Conservation (phyloP, 2,113 vertebrate genomes). For the Aspiorhynchus laticeps region DNA sequence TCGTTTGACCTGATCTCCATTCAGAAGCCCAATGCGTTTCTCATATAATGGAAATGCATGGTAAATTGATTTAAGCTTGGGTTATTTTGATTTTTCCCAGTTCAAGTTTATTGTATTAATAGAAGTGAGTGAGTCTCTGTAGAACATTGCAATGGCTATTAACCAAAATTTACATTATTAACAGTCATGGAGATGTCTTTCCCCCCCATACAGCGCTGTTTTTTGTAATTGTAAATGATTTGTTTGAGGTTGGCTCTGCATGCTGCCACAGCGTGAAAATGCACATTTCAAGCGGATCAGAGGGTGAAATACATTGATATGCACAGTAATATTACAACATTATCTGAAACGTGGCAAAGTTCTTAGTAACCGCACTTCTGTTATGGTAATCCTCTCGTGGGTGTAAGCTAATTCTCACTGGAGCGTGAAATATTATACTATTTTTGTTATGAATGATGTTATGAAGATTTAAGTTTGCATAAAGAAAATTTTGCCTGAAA, state of each 20-base stretch:
- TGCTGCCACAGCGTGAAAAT: not conserved
- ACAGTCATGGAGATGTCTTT: not conserved
- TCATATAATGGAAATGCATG: not conserved
- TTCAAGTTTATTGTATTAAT: not conserved
- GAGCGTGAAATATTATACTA: constrained; percentile 5
- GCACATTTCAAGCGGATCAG: constrained; percentile 22
- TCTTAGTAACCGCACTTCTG: not conserved
- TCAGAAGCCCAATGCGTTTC: not conserved
- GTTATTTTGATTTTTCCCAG: not conserved
- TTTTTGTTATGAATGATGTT: constrained; percentile 18
- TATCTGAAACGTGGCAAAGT: constrained; percentile 20
- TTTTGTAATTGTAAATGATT: constrained; percentile 34
- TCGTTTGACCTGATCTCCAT: not conserved
- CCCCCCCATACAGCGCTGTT: not conserved
- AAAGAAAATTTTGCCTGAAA: not conserved
- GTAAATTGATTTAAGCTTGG: not conserved
- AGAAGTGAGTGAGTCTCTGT: not conserved
- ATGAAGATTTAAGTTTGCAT: constrained; percentile 23
- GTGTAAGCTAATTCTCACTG: not conserved
- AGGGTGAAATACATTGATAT: constrained; percentile 42
- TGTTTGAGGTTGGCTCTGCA: not conserved
- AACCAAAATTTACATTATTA: not conserved
- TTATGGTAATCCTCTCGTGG: constrained; percentile 37
- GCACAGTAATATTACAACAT: constrained; percentile 35
- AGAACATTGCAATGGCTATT: not conserved